Percentiles rank a stretch among this genome's conserved stretches.
Evolutionary conservation across 2,113 vertebrate species (phyloP).

Genomic region (Pagrus major): DNA sequence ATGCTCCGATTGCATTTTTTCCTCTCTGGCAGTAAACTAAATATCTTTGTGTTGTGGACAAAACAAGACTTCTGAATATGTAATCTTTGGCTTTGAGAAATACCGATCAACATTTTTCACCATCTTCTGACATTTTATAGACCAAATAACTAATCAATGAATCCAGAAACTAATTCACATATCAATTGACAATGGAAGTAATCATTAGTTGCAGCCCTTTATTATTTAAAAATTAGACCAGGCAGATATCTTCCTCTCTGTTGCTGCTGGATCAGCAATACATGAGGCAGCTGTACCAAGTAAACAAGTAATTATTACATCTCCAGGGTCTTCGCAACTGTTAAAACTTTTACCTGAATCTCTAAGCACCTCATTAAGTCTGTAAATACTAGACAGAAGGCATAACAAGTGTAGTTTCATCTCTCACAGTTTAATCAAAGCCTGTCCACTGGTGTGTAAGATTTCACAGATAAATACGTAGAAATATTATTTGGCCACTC

Average conservation of each 20-base stretch:
- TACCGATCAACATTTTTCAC: too few relatives aligned
- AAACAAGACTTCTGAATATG: too few relatives aligned
- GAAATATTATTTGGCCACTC: not conserved
- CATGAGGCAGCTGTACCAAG: not conserved
- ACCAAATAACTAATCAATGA: too few relatives aligned
- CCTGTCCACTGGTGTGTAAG: not conserved
- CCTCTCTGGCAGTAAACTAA: too few relatives aligned
- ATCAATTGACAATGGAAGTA: too few relatives aligned
- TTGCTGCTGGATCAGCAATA: not conserved
- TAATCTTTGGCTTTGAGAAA: too few relatives aligned
- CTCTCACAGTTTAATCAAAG: not conserved
- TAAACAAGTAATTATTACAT: not conserved
- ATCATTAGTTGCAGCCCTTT: too few relatives aligned
- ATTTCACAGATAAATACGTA: not conserved
- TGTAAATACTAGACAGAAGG: not conserved
- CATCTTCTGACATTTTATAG: too few relatives aligned
- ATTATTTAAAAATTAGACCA: not conserved
- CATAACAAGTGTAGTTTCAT: not conserved
- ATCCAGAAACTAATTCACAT: too few relatives aligned
- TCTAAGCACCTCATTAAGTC: not conserved
- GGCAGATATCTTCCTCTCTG: not conserved
- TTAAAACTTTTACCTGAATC: not conserved
- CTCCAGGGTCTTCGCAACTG: not conserved
- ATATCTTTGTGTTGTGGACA: too few relatives aligned
- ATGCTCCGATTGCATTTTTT: too few relatives aligned